Base-by-base conservation (phyloP, 1,140 invertebrate species). In the Halictus rubicundus region DNA sequence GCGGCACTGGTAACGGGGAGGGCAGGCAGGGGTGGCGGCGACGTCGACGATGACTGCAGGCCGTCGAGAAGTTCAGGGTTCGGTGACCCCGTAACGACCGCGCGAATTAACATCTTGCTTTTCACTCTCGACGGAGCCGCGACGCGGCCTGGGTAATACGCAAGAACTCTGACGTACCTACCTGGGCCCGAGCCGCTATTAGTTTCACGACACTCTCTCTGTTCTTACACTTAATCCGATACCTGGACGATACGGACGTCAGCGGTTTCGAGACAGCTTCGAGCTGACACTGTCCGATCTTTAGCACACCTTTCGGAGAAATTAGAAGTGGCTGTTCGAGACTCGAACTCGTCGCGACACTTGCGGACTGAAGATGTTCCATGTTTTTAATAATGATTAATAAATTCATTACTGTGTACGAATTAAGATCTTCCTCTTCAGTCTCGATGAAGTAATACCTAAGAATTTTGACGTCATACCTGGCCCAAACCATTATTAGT, bases 11-110 rank as follows among this genome's bases (percentile, higher is more conserved):
- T 7, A 42, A 16, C 46, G 14, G 46, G 6, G 52, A 10, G 52
- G 16, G 52, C 32, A 19, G 60, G 25, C 46, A 52, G 25, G 27
- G 59, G 46, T n/a, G 64, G 9, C 46, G 64, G 32, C 52, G 60
- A 19, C 61, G 68, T 19, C 76, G 64, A 83, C 85, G 80, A 82
- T 82, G 85, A 85, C 83, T 86, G 72, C 70, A 54, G 76, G 60
- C 71, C 80, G 46, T 76, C 54, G 57, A 86, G 69, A 65, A 83
- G 77, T 83, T 84, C 78, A 83, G 84, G 84, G 90, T 89, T 90
- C 89, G 86, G 70, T 88, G 89, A 90, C 89, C 88, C 68, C 88
- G 79, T 84, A 86, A 91, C 89, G 87, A 87, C 85, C 73, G 80
- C 86, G 76, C 80, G 89, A 90, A 91, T 91, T 89, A 90, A 88